A percentile compares a stretch with the other conserved stretches of the same genome.
These are phyloP conservation scores for Garrulus glandarius DNA, from an alignment of 2,797 vertebrate genomes.

Conservation along the genomic window DNA sequence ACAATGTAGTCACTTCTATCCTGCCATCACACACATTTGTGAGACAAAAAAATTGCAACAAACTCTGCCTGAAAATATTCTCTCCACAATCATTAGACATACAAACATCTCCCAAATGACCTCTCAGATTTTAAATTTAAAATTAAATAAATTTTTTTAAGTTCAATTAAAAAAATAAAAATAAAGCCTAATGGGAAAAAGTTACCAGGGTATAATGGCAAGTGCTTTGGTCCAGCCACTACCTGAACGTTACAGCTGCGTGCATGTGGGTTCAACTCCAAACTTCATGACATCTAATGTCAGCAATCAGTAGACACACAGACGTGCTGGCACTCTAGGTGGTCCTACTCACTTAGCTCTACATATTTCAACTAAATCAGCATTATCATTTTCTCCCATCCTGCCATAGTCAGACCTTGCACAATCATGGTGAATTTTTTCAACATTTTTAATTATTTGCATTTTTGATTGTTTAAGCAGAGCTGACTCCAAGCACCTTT, in stretches of 20 bases:
- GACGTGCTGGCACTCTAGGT: neutral
- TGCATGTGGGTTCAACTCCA: neutral
- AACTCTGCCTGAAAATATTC: neutral
- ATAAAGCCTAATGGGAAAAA: neutral
- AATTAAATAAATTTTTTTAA: fast-evolving
- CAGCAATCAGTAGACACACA: neutral
- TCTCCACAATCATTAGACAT: neutral
- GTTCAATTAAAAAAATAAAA: neutral
- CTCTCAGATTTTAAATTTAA: neutral
- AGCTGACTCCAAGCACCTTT: neutral
- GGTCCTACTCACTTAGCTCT: neutral
- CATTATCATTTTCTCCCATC: neutral
- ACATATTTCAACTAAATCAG: neutral
- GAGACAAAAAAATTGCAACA: neutral
- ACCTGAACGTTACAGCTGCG: neutral
- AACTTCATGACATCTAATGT: neutral
- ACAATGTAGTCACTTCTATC: neutral
- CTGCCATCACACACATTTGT: neutral
- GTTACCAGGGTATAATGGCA: neutral
- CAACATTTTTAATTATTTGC: neutral
- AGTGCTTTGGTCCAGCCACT: neutral
- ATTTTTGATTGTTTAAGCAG: neutral
- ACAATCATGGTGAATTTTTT: neutral
- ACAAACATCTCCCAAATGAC: neutral
- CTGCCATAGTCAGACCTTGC: neutral